Conservation (phyloP, 2,797 vertebrate species). For the Tadarida brasiliensis region DNA sequence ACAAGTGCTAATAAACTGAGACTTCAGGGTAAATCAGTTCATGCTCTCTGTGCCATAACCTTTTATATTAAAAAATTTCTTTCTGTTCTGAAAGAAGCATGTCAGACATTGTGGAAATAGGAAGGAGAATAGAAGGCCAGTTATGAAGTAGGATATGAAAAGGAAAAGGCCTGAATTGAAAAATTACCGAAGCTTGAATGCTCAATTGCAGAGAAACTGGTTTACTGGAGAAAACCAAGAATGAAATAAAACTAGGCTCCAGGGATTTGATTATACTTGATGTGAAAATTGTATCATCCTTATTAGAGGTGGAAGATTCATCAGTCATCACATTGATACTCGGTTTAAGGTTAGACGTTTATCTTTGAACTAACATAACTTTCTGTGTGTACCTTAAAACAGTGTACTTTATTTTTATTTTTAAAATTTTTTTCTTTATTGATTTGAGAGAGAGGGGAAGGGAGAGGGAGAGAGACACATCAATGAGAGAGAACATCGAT, state of each 20-base stretch:
- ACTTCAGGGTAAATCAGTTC: constrained; percentile 36
- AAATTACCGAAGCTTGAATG: constrained; percentile 38
- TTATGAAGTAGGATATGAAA: background rate
- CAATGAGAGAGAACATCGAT: no score
- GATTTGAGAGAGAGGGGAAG: no score
- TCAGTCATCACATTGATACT: background rate
- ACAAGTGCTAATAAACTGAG: constrained; percentile 27
- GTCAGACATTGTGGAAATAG: constrained; percentile 9
- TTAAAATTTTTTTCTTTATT: no score
- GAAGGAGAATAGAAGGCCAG: constrained; percentile 4
- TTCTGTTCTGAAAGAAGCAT: constrained; percentile 47
- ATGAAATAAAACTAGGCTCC: constrained; percentile 17
- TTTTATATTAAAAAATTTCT: constrained; percentile 49
- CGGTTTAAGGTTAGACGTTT: background rate
- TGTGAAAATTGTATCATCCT: background rate
- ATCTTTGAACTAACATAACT: background rate
- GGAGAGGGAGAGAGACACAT: no score
- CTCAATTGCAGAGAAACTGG: background rate
- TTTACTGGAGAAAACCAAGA: background rate
- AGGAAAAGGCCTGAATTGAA: constrained; percentile 25
- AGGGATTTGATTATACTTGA: constrained; percentile 42
- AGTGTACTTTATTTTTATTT: background rate
- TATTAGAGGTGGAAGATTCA: background rate
- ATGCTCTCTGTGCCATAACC: background rate
- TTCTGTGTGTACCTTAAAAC: background rate